phyloP scores from a whole-genome alignment of 2,888 invertebrate genomes.

The Noctua janthina region DNA sequence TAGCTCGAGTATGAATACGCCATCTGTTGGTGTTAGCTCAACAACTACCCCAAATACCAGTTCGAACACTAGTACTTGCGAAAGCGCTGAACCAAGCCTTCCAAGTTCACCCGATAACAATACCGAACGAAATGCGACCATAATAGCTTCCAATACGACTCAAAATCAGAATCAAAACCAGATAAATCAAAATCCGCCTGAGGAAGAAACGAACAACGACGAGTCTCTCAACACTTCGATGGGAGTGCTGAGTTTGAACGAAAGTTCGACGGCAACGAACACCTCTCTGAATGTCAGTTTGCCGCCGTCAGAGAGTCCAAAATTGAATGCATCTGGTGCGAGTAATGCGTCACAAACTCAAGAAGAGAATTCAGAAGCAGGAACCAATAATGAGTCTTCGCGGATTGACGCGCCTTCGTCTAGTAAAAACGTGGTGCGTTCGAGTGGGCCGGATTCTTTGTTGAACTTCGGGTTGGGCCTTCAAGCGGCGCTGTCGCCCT shows the following conservation, averaged over 20 bases:
- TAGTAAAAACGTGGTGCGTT: slow-evolving; percentile 74
- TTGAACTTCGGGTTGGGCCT: slow-evolving; percentile 83
- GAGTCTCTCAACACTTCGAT: slow-evolving; percentile 81
- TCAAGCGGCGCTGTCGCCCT: slow-evolving; percentile 84
- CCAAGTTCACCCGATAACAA: slow-evolving; percentile 91
- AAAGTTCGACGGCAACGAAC: slow-evolving; percentile 87
- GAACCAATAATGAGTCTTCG: slow-evolving; percentile 75
- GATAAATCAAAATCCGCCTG: slow-evolving; percentile 58
- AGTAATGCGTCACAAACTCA: slow-evolving; percentile 72
- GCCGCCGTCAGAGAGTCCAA: slow-evolving; percentile 85
- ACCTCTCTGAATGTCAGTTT: slow-evolving; percentile 85
- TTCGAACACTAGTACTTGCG: slow-evolving; percentile 93
- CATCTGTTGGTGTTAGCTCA: slow-evolving; percentile 90
- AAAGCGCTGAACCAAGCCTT: slow-evolving; percentile 93
- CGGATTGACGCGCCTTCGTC: slow-evolving; percentile 81
- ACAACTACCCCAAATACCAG: slow-evolving; percentile 93
- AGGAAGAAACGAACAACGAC: slow-evolving; percentile 76
- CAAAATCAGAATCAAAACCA: slow-evolving; percentile 65
- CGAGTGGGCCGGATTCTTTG: slow-evolving; percentile 83
- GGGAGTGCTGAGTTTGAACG: slow-evolving; percentile 85
- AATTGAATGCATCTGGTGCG: slow-evolving; percentile 73
- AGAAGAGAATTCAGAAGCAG: slow-evolving; percentile 72
- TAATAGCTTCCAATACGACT: slow-evolving; percentile 64
- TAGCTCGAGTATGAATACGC: slow-evolving; percentile 92
- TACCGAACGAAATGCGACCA: slow-evolving; percentile 68